phyloP scores from a whole-genome alignment of 2,888 invertebrate genomes.

The Nowickia ferox region DNA sequence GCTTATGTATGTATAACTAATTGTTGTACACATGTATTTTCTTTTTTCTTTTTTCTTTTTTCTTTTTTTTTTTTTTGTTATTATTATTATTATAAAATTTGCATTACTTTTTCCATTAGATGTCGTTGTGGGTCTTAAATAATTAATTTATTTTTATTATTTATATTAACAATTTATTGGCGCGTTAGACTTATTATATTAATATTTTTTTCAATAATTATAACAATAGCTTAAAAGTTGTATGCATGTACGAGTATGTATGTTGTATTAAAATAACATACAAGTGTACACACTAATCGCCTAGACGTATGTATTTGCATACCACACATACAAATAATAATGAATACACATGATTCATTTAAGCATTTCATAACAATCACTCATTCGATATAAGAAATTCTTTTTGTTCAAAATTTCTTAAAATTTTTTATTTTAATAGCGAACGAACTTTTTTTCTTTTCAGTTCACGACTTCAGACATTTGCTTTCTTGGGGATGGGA shows the following conservation, averaged over 20 bases:
- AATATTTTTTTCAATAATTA: slow-evolving; percentile 17
- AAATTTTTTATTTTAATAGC: slow-evolving; percentile 12
- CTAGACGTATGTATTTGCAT: background rate
- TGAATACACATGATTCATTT: slow-evolving; percentile 42
- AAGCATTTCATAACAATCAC: slow-evolving; percentile 22
- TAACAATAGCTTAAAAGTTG: background rate
- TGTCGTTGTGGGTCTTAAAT: slow-evolving; percentile 9
- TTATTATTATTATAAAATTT: slow-evolving; percentile 7
- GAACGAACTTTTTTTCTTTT: background rate
- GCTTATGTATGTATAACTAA: background rate
- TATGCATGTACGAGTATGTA: background rate
- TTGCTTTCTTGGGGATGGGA: slow-evolving; percentile 20
- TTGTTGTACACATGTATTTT: slow-evolving; percentile 1
- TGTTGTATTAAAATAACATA: background rate
- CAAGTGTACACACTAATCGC: background rate
- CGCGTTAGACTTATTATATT: slow-evolving; percentile 47
- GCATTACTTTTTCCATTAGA: background rate
- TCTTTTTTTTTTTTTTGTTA: background rate
- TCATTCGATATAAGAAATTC: slow-evolving; percentile 7
- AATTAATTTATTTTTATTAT: slow-evolving; percentile 10
- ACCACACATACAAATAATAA: background rate
- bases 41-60: no score
- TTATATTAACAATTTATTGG: slow-evolving; percentile 49
- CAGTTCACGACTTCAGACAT: slow-evolving; percentile 19
- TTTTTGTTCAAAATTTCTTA: slow-evolving; percentile 13